A percentile compares a stretch with the other conserved stretches of the same genome.
Evolutionary conservation across 2,113 vertebrate genomes (phyloP).

Genomic region (Vulpes ferrilata): DNA sequence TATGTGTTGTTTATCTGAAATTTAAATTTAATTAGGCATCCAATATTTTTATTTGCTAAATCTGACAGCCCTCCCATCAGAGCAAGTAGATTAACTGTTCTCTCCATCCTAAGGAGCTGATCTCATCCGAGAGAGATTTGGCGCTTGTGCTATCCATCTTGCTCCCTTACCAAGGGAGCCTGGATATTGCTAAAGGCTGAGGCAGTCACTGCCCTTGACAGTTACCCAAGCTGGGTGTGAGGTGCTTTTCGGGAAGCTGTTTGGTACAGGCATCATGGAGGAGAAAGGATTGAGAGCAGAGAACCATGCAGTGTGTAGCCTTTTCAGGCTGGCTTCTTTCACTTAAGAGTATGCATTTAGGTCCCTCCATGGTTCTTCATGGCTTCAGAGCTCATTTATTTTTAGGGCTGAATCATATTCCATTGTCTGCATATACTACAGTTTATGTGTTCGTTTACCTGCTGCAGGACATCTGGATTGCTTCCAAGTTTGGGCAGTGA

Average conservation of each 20-base stretch:
- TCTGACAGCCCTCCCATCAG: background rate
- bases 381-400: background rate
- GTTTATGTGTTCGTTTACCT: background rate
- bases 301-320: background rate
- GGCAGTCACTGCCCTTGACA: background rate
- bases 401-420: background rate
- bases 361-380: background rate
- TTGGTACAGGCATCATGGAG: background rate
- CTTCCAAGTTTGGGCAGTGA: background rate
- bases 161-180: background rate
- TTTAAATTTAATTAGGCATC: background rate
- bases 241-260: background rate
- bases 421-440: background rate
- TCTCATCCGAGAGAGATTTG: slow-evolving; percentile 52
- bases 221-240: background rate
- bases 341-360: background rate
- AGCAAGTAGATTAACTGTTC: slow-evolving; percentile 53
- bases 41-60: background rate
- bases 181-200: background rate
- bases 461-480: background rate
- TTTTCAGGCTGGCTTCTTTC: background rate
- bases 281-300: background rate
- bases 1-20: background rate
- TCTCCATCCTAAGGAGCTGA: slow-evolving; percentile 43
- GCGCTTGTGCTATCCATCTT: background rate